Percentiles rank a stretch among this genome's conserved stretches.
These are phyloP conservation scores for Sibirionetta formosa DNA, from an alignment of 2,797 vertebrate species.

Conservation along the genomic window DNA sequence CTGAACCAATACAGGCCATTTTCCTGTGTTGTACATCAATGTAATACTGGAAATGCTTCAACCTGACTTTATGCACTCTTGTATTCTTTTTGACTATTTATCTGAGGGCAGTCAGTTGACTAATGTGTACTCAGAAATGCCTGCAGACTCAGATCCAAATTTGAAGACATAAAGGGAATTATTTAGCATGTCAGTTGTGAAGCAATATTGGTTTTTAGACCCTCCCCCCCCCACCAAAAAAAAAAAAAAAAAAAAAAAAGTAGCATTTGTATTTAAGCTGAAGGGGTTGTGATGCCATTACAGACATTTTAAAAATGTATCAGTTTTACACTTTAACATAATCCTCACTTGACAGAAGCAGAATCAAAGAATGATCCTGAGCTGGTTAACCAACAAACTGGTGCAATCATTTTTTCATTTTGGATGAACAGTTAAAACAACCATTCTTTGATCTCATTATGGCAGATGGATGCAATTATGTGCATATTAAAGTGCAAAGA, in stretches of 20 bases:
- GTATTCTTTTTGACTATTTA: neutral
- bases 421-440: conserved; percentile 28
- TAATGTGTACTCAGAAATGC: neutral
- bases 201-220: neutral
- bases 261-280: neutral
- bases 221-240: no score
- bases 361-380: neutral
- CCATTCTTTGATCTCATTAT: neutral
- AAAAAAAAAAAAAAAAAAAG: neutral
- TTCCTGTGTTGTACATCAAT: neutral
- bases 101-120: neutral
- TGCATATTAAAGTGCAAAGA: neutral
- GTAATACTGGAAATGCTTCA: neutral
- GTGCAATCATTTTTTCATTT: neutral
- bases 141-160: neutral
- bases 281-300: neutral
- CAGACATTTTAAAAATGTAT: neutral
- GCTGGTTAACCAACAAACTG: neutral
- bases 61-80: neutral
- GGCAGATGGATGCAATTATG: neutral
- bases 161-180: neutral
- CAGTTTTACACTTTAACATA: neutral
- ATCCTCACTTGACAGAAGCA: neutral
- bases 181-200: neutral
- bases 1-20: neutral